These are phyloP conservation scores for Cylloceria caligata DNA, from an alignment of 2,888 invertebrate genomes.

Conservation along the genomic window DNA sequence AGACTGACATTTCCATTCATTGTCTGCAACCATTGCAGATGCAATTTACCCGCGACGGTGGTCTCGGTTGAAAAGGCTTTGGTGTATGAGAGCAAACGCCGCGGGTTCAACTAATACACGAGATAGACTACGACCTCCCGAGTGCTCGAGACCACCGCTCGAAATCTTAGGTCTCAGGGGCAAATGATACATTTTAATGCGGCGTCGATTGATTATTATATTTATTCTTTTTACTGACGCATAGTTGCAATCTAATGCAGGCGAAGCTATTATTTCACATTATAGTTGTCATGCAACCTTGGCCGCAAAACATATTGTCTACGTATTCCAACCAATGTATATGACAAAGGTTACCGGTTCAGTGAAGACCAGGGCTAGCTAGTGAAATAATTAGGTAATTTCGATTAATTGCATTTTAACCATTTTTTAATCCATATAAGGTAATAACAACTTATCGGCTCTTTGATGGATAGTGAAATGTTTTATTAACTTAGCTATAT, in stretches of 20 bases:
- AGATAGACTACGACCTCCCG: constrained; percentile 40
- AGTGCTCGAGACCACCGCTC: not conserved
- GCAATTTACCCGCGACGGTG: constrained; percentile 56
- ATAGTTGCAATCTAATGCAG: not conserved
- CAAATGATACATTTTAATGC: constrained; percentile 3
- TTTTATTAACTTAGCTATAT: too few species aligned
- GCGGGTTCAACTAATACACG: constrained; percentile 33
- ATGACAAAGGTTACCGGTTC: not conserved
- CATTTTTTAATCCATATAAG: too few species aligned
- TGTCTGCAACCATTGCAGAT: constrained; percentile 75
- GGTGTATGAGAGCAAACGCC: constrained; percentile 50
- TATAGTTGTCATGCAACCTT: constrained; percentile 24
- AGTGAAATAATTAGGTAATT: not conserved
- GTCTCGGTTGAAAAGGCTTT: constrained; percentile 47
- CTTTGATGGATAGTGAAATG: too few species aligned
- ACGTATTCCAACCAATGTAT: not conserved
- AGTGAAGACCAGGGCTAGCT: not conserved
- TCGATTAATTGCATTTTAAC: not conserved
- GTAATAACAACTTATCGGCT: too few species aligned
- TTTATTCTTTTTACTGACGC: not conserved
- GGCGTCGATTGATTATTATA: constrained; percentile 12
- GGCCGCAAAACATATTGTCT: constrained; percentile 11
- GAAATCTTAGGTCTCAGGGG: constrained; percentile 10
- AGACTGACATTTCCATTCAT: constrained; percentile 84
- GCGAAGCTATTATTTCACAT: constrained; percentile 14